Conservation (phyloP, 2,888 invertebrate genomes). For the Sturmia bella region DNA sequence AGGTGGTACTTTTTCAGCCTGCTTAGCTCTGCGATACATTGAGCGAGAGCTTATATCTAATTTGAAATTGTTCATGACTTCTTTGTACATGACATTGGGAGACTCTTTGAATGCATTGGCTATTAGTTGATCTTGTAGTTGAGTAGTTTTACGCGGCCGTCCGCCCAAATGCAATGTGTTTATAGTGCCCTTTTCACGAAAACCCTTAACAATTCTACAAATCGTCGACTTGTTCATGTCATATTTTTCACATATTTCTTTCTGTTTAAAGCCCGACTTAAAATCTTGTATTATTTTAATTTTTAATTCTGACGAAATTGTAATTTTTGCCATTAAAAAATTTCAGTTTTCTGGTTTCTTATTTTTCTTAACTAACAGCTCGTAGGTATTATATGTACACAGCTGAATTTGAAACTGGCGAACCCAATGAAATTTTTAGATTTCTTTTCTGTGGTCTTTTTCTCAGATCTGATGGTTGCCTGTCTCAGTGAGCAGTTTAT, state of each 20-base stretch:
- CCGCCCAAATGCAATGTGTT: slow-evolving; percentile 9
- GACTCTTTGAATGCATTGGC: slow-evolving; percentile 9
- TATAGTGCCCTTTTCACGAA: slow-evolving; percentile 9
- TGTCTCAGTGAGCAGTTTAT: slow-evolving; percentile 17
- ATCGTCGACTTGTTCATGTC: slow-evolving; percentile 17
- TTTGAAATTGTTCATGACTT: slow-evolving; percentile 6
- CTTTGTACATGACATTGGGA: neutral
- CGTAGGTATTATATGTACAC: neutral
- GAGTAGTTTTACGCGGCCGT: slow-evolving; percentile 29
- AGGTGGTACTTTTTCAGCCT: neutral
- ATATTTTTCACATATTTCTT: slow-evolving; percentile 20
- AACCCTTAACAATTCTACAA: slow-evolving; percentile 19
- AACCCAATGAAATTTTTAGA: neutral
- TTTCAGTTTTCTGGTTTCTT: neutral
- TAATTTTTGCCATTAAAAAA: slow-evolving; percentile 12
- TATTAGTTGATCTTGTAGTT: slow-evolving; percentile 11
- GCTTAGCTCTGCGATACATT: slow-evolving; percentile 8
- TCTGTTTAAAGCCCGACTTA: slow-evolving; percentile 18
- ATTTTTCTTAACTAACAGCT: neutral
- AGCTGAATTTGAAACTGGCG: slow-evolving; percentile 20
- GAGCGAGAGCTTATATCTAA: slow-evolving; percentile 12
- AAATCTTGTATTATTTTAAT: slow-evolving; percentile 31
- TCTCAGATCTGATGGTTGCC: neutral
- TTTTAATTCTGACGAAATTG: slow-evolving; percentile 6
- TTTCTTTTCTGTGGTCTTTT: neutral